phyloP scores from a whole-genome alignment of 2,113 vertebrate species.

The Ancistrus triradiatus region DNA sequence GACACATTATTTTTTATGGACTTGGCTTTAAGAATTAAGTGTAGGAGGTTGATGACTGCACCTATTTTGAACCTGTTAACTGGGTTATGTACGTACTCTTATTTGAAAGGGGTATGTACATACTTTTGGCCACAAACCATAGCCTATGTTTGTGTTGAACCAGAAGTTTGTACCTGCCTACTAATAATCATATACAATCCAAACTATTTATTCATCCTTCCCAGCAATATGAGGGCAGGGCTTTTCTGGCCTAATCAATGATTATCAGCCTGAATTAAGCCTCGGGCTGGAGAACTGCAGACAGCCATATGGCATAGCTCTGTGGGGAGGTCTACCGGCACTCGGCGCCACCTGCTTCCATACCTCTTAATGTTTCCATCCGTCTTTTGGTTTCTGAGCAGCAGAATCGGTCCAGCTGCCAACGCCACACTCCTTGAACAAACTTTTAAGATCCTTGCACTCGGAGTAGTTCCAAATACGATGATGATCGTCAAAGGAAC shows the following conservation, averaged over 20 bases:
- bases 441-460: not conserved
- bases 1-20: too few species aligned
- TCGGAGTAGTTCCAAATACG: conserved; percentile 14
- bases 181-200: too few species aligned
- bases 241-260: not conserved
- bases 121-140: too few species aligned
- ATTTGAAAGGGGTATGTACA: too few species aligned
- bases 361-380: conserved; percentile 10
- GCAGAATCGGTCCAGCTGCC: conserved; percentile 2
- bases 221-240: too few species aligned
- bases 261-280: not conserved
- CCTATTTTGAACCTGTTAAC: too few species aligned
- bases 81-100: too few species aligned
- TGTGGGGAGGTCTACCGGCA: not conserved
- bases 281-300: conserved; percentile 6
- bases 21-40: too few species aligned
- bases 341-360: conserved; percentile 4
- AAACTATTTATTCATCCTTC: too few species aligned
- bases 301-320: not conserved
- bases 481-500: conserved; percentile 7
- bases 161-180: too few species aligned
- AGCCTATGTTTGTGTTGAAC: too few species aligned
- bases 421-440: not conserved
- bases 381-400: not conserved
- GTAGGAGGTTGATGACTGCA: too few species aligned